Evolutionary conservation across 2,888 invertebrate genomes (phyloP).

Genomic region (Cartodere bifasciata): DNA sequence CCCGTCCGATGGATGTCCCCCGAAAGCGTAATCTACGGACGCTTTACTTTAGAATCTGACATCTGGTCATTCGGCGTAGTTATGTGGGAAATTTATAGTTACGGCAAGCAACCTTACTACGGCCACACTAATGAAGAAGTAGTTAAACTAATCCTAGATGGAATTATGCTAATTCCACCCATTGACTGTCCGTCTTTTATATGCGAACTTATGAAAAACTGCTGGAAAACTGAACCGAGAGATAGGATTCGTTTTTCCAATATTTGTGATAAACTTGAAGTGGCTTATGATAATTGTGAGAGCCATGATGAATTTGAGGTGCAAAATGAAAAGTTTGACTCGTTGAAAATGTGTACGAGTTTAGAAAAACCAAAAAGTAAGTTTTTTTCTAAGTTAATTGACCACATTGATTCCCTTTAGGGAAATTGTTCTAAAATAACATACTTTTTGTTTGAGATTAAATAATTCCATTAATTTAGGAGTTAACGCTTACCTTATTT

Average conservation of each 20-base stretch:
- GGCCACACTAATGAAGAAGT: constrained; percentile 83
- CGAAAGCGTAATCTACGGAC: constrained; percentile 79
- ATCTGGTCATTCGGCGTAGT: constrained; percentile 90
- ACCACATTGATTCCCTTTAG: too few relatives aligned
- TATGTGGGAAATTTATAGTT: constrained; percentile 87
- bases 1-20: constrained; percentile 97
- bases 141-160: constrained; percentile 65
- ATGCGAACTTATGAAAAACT: constrained; percentile 62
- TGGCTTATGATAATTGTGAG: constrained; percentile 23
- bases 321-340: too few relatives aligned
- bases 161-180: constrained; percentile 67
- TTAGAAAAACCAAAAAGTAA: too few relatives aligned
- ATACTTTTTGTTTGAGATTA: too few relatives aligned
- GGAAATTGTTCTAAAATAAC: too few relatives aligned
- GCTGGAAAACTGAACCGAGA: constrained; percentile 70
- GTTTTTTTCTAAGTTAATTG: too few relatives aligned
- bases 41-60: constrained; percentile 83
- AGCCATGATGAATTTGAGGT: constrained; percentile 7
- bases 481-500: too few relatives aligned
- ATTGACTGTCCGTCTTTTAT: constrained; percentile 62
- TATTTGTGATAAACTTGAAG: constrained; percentile 51
- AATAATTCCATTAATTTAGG: too few relatives aligned
- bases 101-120: constrained; percentile 87
- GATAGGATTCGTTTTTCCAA: constrained; percentile 62
- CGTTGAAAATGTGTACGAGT: too few relatives aligned